phyloP scores from a whole-genome alignment of 2,113 vertebrate genomes.

The Todiramphus saurophagus region DNA sequence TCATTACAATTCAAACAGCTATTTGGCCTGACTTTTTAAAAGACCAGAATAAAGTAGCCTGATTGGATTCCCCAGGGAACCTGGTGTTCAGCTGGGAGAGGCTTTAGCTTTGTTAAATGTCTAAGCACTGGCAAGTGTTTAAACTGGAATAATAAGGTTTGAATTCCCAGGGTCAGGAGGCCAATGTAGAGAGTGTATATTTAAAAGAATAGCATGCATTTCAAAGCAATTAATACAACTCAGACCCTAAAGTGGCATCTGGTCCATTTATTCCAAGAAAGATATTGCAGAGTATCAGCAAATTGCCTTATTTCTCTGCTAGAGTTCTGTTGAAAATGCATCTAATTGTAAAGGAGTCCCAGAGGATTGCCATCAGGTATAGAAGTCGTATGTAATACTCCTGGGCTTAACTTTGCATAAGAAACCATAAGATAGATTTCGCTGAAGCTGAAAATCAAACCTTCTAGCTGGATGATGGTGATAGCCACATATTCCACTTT shows the following conservation, averaged over 20 bases:
- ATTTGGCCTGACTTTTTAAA: slow-evolving; percentile 20
- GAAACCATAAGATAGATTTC: not conserved
- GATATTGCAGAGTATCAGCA: not conserved
- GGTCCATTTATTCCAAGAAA: slow-evolving; percentile 25
- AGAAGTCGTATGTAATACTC: not conserved
- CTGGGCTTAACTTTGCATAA: not conserved
- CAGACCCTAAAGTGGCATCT: slow-evolving; percentile 1
- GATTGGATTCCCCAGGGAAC: slow-evolving; percentile 15
- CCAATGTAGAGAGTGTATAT: not conserved
- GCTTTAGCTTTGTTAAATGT: slow-evolving; percentile 30
- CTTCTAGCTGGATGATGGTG: not conserved
- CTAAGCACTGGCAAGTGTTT: slow-evolving; percentile 25
- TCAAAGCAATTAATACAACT: slow-evolving; percentile 37
- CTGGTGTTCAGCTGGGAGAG: slow-evolving; percentile 20
- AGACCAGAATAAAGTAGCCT: slow-evolving; percentile 19
- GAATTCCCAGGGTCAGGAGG: slow-evolving; percentile 40
- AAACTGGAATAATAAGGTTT: slow-evolving; percentile 48
- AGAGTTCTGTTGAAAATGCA: not conserved
- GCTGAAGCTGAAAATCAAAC: not conserved
- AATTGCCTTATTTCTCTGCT: slow-evolving; percentile 20
- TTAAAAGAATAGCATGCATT: slow-evolving; percentile 12
- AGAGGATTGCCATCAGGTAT: not conserved
- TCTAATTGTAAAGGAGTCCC: not conserved
- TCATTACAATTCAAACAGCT: slow-evolving; percentile 38
- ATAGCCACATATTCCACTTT: not conserved